Conservation (phyloP, 2,888 invertebrate genomes). For the Napeogenes inachia region DNA sequence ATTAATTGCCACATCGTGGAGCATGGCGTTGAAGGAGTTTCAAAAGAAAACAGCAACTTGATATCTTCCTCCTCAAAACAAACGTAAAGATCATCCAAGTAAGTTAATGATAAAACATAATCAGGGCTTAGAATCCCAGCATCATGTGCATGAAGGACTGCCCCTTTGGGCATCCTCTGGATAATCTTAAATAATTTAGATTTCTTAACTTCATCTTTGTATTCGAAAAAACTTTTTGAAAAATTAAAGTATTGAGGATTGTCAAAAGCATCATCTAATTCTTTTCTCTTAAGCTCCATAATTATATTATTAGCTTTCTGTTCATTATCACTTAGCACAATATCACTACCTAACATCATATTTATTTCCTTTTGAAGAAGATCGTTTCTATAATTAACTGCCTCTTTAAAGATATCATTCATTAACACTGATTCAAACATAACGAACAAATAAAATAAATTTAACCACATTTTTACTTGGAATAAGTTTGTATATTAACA, state of each 20-base stretch:
- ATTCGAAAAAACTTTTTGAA: conserved; percentile 81
- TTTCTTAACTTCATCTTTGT: conserved; percentile 75
- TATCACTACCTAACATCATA: conserved; percentile 71
- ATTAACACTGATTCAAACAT: conserved; percentile 10
- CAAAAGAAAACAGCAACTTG: conserved; percentile 50
- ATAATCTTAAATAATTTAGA: conserved; percentile 81
- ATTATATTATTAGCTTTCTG: conserved; percentile 74
- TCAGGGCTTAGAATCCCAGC: conserved; percentile 79
- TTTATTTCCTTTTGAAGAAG: conserved; percentile 70
- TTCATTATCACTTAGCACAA: conserved; percentile 73
- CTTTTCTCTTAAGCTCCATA: conserved; percentile 75
- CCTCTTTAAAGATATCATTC: conserved; percentile 33
- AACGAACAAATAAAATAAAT: conserved; percentile 26
- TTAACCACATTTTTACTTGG: conserved; percentile 40
- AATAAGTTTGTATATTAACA: conserved; percentile 16
- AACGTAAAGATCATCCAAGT: conserved; percentile 77
- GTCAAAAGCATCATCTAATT: conserved; percentile 66
- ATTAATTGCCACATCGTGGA: conserved; percentile 67
- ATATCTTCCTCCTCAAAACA: conserved; percentile 55
- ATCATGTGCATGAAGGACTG: conserved; percentile 83
- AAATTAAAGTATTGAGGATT: conserved; percentile 77
- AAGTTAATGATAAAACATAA: conserved; percentile 80
- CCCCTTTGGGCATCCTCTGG: conserved; percentile 85
- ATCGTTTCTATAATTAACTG: conserved; percentile 50
- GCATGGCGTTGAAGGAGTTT: conserved; percentile 42